A percentile compares a stretch with the other conserved stretches of the same genome.
These are phyloP conservation scores for Myopa tessellatipennis DNA, from an alignment of 2,888 invertebrate species.

Conservation along the genomic window DNA sequence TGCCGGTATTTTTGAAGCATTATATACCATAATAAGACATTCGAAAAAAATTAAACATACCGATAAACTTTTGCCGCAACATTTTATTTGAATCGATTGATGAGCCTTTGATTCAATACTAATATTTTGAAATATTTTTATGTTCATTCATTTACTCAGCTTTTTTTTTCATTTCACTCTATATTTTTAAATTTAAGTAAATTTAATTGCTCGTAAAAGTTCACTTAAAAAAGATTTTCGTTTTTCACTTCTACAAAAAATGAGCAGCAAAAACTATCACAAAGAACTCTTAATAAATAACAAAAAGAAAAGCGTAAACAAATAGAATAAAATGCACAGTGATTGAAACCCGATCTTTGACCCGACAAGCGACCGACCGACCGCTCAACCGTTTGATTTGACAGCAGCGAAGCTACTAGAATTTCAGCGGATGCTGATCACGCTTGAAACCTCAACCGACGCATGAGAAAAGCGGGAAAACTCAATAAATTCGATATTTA, in stretches of 20 bases:
- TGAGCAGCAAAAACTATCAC: background rate
- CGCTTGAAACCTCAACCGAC: background rate
- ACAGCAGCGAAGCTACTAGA: slow-evolving; percentile 23
- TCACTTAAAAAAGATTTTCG: no score
- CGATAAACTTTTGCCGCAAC: slow-evolving; percentile 6
- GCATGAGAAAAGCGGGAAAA: slow-evolving; percentile 26
- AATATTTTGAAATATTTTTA: background rate
- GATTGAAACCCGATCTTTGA: background rate
- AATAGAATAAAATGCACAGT: background rate
- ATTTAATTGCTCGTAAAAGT: no score
- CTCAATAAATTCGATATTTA: slow-evolving; percentile 23
- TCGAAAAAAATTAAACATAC: slow-evolving; percentile 12
- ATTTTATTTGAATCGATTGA: slow-evolving; percentile 2
- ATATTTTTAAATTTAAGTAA: background rate
- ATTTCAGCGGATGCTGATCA: slow-evolving; percentile 13
- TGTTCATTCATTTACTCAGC: background rate
- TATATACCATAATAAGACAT: no score
- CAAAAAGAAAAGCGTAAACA: background rate
- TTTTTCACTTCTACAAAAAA: no score
- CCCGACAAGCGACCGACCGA: background rate
- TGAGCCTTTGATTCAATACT: background rate
- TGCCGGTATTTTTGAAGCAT: no score
- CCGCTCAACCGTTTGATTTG: slow-evolving; percentile 8
- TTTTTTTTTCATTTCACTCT: background rate
- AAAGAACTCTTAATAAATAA: background rate